Base-by-base conservation (phyloP, 2,113 vertebrate genomes). In the Ammodytes dubius region DNA sequence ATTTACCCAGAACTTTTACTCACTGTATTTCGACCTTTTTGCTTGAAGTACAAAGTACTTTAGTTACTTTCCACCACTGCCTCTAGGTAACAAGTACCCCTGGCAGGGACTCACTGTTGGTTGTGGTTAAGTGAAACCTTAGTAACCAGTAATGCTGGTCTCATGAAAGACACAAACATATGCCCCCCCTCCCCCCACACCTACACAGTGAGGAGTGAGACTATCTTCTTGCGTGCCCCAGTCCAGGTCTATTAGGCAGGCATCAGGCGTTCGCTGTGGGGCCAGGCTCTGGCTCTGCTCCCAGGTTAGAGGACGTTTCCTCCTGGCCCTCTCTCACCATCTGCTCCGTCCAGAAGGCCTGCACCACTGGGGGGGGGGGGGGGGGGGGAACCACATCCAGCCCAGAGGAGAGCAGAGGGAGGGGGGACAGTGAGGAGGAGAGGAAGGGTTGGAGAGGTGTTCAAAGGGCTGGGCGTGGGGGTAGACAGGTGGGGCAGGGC, bases 271-370 rank as follows among this genome's bases (percentile, higher is more conserved):
- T 70, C 43, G 42, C 85, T 79, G 79, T 87, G 83, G 27, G 88
- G 90, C 91, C 92, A 86, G 80, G 89, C 27, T 92, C 93, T 95
- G 95, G 94, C 94, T 61, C 15, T 64, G 87, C 75, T 95, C 94
- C 94, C 94, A 91, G 93, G 94, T 94, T 95, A 95, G 93, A 96
- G 95, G 95, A 95, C 94, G 85, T 95, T 92, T 94, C 93, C 93
- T 93, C 92, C 90, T 88, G 91, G 93, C 89, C 89, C 85, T 82
- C 85, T 94, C 87, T 76, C 81, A 91, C 94, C 95, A 96, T 95
- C 95, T 96, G 95, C 92, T 94, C 88, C 15, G 73, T 92, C 93
- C 95, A 95, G 94, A 96, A 94, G 94, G 95, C 89, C 69, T 72
- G 82, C 87, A 86, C 91, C 88, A 86, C 90, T 91, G 89, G 90